Conservation (phyloP, 2,888 invertebrate species). For the Tipula confusa region DNA sequence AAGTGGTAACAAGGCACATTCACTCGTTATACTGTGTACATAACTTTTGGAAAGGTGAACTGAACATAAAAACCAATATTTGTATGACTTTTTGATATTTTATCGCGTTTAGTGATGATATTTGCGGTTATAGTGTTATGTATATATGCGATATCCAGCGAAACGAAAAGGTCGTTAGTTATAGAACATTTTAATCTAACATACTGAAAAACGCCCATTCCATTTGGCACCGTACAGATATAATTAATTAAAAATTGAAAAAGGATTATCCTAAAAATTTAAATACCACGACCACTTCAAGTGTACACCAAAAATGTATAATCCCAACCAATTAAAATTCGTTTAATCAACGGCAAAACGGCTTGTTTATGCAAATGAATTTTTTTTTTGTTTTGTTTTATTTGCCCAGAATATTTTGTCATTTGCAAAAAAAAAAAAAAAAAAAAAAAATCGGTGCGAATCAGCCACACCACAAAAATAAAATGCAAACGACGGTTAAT, state of each 20-base stretch:
- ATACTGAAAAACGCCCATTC: not conserved
- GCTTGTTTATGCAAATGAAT: not conserved
- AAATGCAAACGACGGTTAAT: not conserved
- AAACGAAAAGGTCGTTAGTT: not conserved
- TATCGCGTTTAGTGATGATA: not conserved
- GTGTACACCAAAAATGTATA: too few species aligned
- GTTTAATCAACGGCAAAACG: not conserved
- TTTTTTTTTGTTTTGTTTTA: not conserved
- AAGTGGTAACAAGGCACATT: not conserved
- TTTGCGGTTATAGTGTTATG: not conserved
- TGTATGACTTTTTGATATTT: slow-evolving; percentile 5
- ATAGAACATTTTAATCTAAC: not conserved
- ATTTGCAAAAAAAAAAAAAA: too few species aligned
- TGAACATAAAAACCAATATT: not conserved
- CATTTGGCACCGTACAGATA: not conserved
- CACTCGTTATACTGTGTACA: not conserved
- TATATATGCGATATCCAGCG: not conserved
- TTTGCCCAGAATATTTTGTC: not conserved
- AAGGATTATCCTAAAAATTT: not conserved
- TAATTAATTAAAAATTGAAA: not conserved
- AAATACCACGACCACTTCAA: not conserved
- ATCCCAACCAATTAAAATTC: not conserved
- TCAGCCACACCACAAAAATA: not conserved
- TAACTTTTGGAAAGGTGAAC: not conserved
- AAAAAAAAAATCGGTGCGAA: not conserved